Conservation (phyloP, 2,113 vertebrate genomes). For the Heteronetta atricapilla region DNA sequence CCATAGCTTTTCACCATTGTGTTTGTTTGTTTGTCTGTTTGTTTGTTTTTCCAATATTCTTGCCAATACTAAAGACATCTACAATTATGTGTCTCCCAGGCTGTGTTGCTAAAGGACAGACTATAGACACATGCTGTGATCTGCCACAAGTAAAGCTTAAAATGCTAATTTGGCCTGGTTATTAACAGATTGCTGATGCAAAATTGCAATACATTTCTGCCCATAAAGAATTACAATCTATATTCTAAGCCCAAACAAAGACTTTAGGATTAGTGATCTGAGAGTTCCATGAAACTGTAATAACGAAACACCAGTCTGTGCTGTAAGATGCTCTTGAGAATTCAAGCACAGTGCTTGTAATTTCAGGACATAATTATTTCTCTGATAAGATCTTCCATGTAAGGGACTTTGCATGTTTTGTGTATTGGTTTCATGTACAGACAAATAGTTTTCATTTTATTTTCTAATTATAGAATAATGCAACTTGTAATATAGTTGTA, state of each 20-base stretch:
- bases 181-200: background rate
- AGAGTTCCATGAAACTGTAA: background rate
- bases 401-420: background rate
- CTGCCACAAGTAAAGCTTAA: slow-evolving; percentile 8
- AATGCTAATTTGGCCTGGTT: slow-evolving; percentile 17
- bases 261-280: background rate
- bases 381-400: background rate
- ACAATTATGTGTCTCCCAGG: background rate
- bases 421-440: background rate
- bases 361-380: slow-evolving; percentile 34
- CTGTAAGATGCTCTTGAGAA: background rate
- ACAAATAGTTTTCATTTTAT: slow-evolving; percentile 4
- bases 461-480: slow-evolving; percentile 27
- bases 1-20: background rate
- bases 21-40: too few relatives aligned
- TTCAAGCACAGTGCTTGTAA: background rate
- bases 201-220: background rate
- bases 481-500: background rate
- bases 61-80: background rate
- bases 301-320: background rate
- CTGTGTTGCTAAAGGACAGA: slow-evolving; percentile 1
- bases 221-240: background rate
- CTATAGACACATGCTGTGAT: background rate
- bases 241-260: slow-evolving; percentile 22
- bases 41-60: background rate